Evolutionary conservation across 30 jellyfish, hydroid and myxozoan genomes (phyloP), one percentile per base, ranked within the genome.

Genomic region (Turritopsis dohrnii): DNA sequence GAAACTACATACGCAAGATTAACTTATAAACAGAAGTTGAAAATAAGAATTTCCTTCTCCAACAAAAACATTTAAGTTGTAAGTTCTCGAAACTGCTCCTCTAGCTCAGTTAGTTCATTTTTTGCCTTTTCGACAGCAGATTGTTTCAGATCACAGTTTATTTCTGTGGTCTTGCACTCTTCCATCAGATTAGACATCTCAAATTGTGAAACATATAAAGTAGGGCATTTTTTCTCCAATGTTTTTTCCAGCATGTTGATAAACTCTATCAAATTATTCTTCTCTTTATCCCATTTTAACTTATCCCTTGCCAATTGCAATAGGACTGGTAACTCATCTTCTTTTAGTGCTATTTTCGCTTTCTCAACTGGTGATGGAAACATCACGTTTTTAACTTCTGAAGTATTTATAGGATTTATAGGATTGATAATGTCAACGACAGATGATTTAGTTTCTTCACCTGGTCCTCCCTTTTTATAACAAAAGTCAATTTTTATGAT

Each of bases 211-310:
- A 69, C 77, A 69, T 7, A 69, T 19, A 69, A 69, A 23, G 30
- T 17, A 7, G 77, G 77, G 9, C 31, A 69, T 69, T 69, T 69
- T 69, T 69, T 21, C 19, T 69, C 30, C 17, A 69, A 27, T 7
- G 77, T 69, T 69, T 69, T 1, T 19, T 69, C 77, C 22, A 69
- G 19, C 8, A 69, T 0, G 30, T 1, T 23, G 30, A 69, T 27
- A 69, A n/a, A 69, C 16, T 27, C 22, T 21, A 0, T 69, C 30
- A 19, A 7, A 7, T 27, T 27, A 7, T 69, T 27, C 77, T 69
- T 69, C 30, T 69, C 31, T 21, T 69, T 19, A 23, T 69, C 77
- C 77, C 77, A 69, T 69, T 69, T 69, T 69, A n/a, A 9, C 30
- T 27, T 69, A 23, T 69, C 77, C 8, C 9, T 16, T 1, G 77